phyloP scores from a whole-genome alignment of 2,888 invertebrate species.

The Eupithecia abbreviata region DNA sequence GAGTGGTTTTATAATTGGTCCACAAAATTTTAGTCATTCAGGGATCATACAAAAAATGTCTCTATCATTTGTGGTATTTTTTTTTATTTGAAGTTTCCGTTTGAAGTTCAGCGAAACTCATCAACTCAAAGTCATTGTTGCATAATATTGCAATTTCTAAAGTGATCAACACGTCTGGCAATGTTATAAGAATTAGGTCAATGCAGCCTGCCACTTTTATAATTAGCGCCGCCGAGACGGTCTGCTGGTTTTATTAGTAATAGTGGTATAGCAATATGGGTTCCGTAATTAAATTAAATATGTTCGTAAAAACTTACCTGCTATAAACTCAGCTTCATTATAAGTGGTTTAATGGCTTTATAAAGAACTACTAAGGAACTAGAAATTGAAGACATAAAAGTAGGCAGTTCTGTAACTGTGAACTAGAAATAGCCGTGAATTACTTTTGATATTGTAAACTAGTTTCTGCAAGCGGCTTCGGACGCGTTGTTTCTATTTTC shows the following conservation, averaged over 20 bases:
- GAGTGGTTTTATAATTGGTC: too few relatives aligned
- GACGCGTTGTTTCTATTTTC: too few relatives aligned
- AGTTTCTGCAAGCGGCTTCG: too few relatives aligned
- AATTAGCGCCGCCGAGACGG: constrained; percentile 29
- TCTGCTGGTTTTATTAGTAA: constrained; percentile 32
- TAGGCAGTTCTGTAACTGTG: background rate
- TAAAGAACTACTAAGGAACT: constrained; percentile 2
- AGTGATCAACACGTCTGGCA: constrained; percentile 15
- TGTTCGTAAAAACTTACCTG: background rate
- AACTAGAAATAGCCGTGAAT: background rate
- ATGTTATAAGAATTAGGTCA: constrained; percentile 29
- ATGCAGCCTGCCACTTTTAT: constrained; percentile 28
- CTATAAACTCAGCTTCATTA: background rate
- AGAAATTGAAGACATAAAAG: background rate
- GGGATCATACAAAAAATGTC: too few relatives aligned
- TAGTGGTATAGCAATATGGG: constrained; percentile 20
- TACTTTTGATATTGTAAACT: too few relatives aligned
- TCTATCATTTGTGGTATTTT: too few relatives aligned
- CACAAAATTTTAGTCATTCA: too few relatives aligned
- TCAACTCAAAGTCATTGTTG: background rate
- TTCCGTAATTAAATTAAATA: constrained; percentile 29
- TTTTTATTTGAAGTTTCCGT: too few relatives aligned
- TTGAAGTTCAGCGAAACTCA: background rate
- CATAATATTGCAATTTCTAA: constrained; percentile 3
- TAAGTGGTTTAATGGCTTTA: constrained; percentile 11